A percentile compares a stretch with the other conserved stretches of the same genome.
Conservation (phyloP, 2,888 invertebrate species). For the Euproctis similis region DNA sequence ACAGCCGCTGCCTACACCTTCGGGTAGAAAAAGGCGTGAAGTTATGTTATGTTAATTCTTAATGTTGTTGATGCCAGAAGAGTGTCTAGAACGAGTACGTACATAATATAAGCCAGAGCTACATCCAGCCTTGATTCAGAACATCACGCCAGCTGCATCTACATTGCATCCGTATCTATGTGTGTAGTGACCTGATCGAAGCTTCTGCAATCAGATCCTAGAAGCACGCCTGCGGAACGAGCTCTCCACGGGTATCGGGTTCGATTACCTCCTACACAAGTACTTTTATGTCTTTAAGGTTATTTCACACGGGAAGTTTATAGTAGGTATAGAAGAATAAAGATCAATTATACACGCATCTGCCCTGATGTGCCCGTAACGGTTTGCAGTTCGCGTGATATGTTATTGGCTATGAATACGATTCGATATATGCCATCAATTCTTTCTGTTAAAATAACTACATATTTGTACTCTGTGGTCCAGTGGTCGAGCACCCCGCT, state of each 20-base stretch:
- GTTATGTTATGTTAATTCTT: too few relatives aligned
- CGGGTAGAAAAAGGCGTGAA: too few relatives aligned
- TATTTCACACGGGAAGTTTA: constrained; percentile 28
- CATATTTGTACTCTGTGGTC: too few relatives aligned
- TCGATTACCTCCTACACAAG: constrained; percentile 20
- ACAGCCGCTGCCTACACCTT: too few relatives aligned
- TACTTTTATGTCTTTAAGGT: constrained; percentile 8
- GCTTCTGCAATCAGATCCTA: constrained; percentile 51
- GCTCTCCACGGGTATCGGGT: constrained; percentile 56
- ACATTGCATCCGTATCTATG: constrained; percentile 44
- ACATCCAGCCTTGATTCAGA: too few relatives aligned
- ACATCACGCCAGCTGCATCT: constrained; percentile 22
- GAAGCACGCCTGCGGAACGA: constrained; percentile 38
- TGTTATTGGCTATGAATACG: constrained; percentile 4
- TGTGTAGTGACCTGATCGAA: constrained; percentile 34
- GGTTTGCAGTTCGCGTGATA: constrained; percentile 17
- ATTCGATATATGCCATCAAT: background rate
- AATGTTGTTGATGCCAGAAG: too few relatives aligned
- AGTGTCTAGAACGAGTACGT: too few relatives aligned
- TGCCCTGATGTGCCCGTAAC: constrained; percentile 15
- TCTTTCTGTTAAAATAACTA: too few relatives aligned
- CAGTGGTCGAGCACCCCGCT: too few relatives aligned
- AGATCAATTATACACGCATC: constrained; percentile 11
- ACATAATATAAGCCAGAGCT: too few relatives aligned
- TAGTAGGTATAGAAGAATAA: constrained; percentile 18